Base-by-base conservation (phyloP, 64 coral and sea anemone species). In the Orbicella faveolata region DNA sequence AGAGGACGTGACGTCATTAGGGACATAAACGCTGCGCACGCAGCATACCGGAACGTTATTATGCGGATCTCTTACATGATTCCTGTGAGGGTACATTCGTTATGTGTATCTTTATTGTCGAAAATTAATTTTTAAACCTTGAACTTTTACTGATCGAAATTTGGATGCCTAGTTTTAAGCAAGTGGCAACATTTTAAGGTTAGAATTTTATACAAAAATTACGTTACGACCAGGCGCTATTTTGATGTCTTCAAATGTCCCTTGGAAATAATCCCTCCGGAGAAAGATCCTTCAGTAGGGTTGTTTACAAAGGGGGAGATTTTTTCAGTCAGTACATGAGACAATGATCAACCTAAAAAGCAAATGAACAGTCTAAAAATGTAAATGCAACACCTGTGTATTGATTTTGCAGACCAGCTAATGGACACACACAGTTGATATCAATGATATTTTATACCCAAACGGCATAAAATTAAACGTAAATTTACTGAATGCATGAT, bases 1-100 rank as follows among this genome's bases (percentile, higher is more conserved):
- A 54, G 73, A 92, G 61, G 34, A 67, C 39, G 75, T 92, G 83
- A 92, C 90, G 90, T 92, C 90, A 92, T 63, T 35, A 87, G 87
- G 87, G 34, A 52, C 87, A 76, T 52, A 65, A 88, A 78, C 54
- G 21, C 51, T 85, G 64, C 82, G 82, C 82, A 85, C 82, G 82
- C 82, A 85, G 21, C 19, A 73, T 70, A 34, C 82, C 82, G 82
- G 82, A 19, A 85, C 82, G 72, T 72, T 33, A 72, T 48, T 52
- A 37, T 2, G 2, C 12, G 65, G 82, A 20, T 4, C 39, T 44
- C n/a, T 85, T 3, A 20, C 17, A 19, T 23, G 65, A 20, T 12
- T 2, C 23, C 14, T 72, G 20, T 53, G 21, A 15, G 15, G 23
- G 65, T 44, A 11, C 82, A n/a, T 61, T 34, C n/a, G 34, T 41